Conservation (phyloP, 2,888 invertebrate species). For the Erebia aethiops region DNA sequence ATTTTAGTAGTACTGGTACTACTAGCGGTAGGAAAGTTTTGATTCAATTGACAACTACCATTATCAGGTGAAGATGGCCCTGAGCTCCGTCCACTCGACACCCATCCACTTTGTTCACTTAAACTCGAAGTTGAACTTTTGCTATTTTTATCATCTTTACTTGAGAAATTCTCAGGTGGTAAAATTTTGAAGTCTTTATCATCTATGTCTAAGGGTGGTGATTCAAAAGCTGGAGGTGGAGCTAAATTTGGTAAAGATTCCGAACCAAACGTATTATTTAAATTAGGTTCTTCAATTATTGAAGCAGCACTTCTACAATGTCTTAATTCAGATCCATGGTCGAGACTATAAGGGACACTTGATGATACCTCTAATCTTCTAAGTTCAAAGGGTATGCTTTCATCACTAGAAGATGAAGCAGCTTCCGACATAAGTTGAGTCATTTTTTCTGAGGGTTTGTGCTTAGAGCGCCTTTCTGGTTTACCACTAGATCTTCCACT, state of each 20-base stretch:
- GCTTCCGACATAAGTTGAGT: constrained; percentile 80
- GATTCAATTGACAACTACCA: constrained; percentile 79
- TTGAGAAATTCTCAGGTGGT: constrained; percentile 76
- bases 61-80: constrained; percentile 85
- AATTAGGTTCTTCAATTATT: constrained; percentile 81
- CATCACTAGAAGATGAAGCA: constrained; percentile 84
- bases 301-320: constrained; percentile 83
- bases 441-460: constrained; percentile 80
- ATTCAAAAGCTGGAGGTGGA: constrained; percentile 84
- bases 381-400: constrained; percentile 78
- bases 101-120: constrained; percentile 95
- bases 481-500: constrained; percentile 82
- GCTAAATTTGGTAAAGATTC: constrained; percentile 89
- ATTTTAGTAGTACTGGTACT: constrained; percentile 59
- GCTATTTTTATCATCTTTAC: constrained; percentile 69
- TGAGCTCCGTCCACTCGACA: constrained; percentile 89
- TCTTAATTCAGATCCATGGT: constrained; percentile 76
- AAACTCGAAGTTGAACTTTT: constrained; percentile 85
- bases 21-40: constrained; percentile 66
- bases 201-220: constrained; percentile 77
- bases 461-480: constrained; percentile 73
- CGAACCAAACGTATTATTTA: constrained; percentile 81
- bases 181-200: constrained; percentile 79
- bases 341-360: constrained; percentile 86
- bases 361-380: constrained; percentile 82